Evolutionary conservation across 2,888 invertebrate genomes (phyloP), one percentile per base, ranked within the genome.

Genomic region (Cephus pulcher): DNA sequence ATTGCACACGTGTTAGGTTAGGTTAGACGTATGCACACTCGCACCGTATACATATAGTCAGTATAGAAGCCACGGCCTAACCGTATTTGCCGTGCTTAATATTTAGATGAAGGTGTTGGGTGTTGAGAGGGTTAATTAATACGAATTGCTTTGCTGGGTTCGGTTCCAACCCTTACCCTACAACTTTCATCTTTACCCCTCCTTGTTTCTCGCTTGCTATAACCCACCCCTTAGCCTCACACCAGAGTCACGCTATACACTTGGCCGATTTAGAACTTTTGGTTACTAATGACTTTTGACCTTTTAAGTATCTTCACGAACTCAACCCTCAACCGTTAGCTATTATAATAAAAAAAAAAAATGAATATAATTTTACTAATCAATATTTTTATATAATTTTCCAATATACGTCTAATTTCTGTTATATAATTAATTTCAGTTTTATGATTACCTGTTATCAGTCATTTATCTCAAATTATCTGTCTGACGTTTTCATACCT

Each of bases 121-220:
- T 84, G 84, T 84, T 84, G 84, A 85, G 85, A 84, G 84, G 84
- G 86, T 86, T 88, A 89, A 89, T 89, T 89, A 87, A 88, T 89
- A 88, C 86, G 86, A 88, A 88, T 86, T 84, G 86, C 87, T 80
- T 80, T 76, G 82, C 82, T 81, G 77, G 79, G 75, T 77, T 79
- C 77, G 73, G 77, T 77, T 76, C 79, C 56, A 56, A 80, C 77
- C 80, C 76, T 80, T 77, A 76, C 74, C 37, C 76, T 15, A 34
- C 37, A 37, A 73, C 15, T 71, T 71, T 11, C 71, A 33, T 34
- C 71, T 34, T 71, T 71, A 33, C 30, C 34, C 71, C 15, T 71
- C 11, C 32, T 34, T 34, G 32, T 34, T 71, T 30, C 71, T 34
- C 34, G 30, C 32, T n/a, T 34, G 71, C 71, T 30, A 23, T 30